phyloP scores from a whole-genome alignment of 1,140 invertebrate species.

The Lepidotrigona ventralis region DNA sequence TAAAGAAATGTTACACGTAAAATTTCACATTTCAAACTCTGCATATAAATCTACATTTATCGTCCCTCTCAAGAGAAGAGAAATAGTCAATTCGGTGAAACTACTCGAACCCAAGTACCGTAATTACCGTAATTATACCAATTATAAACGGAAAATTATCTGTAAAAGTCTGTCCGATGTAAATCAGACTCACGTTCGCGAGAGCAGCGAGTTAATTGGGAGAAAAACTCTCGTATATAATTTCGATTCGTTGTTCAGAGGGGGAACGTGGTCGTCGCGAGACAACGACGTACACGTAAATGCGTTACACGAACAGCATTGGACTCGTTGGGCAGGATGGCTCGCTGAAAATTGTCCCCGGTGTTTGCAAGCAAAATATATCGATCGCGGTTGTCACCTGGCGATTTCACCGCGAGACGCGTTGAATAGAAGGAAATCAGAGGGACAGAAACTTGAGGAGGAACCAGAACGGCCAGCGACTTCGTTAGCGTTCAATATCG shows the following conservation, averaged over 20 bases:
- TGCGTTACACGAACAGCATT: not conserved
- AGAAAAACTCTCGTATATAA: not conserved
- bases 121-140: no score
- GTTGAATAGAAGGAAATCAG: not conserved
- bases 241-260: not conserved
- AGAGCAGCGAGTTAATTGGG: not conserved
- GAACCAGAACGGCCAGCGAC: not conserved
- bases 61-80: no score
- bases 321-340: not conserved
- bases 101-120: no score
- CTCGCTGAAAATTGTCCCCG: not conserved
- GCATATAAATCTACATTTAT: no score
- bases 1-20: no score
- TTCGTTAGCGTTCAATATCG: constrained; percentile 31
- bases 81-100: no score
- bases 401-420: not conserved
- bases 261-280: not conserved
- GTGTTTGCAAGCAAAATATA: not conserved
- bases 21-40: no score
- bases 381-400: not conserved
- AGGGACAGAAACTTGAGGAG: not conserved
- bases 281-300: not conserved
- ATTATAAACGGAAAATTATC: no score
- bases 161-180: no score
- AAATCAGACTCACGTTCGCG: no score